Base-by-base conservation (phyloP, 2,888 invertebrate species). In the Myopa tessellatipennis region DNA sequence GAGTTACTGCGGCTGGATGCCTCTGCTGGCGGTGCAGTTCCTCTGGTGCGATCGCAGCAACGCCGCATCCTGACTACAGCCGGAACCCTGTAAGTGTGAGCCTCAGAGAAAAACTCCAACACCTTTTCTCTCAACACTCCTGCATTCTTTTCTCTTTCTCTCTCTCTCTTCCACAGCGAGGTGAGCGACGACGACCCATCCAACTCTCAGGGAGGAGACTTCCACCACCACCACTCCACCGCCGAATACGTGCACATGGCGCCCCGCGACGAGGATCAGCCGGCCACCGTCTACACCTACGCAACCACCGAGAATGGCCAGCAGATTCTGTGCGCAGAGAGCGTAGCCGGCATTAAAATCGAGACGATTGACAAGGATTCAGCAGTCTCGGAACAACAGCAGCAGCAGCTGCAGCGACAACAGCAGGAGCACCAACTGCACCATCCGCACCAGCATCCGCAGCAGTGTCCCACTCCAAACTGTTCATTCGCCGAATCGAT, bases 11-110 rank as follows among this genome's bases (percentile, higher is more conserved):
- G 78, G 34, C 65, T 72, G 63, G 80, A 80, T 12, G 60, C 79
- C 67, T 75, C 73, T 10, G 18, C 36, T 16, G 67, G 38, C 4
- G 74, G 52, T 3, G 74, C 82, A 76, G 79, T 83, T 40, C 82
- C 85, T 16, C 82, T 86, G 77, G 84, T 84, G 34, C 84, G 85
- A 40, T 82, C 85, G 4, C 88, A 84, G 76, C 88, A 87, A 78
- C 84, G 88, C 7, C 85, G 89, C 55, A 89, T 90, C 72, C 83
- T 90, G 38, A 90, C 90, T 78, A 89, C 90, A 34, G 85, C 89
- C 5, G 90, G 90, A 36, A 89, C 89, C 68, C 84, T 90, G 84
- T 87, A 83, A 87, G 87, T 86, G 76, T 8, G 6, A 16, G 0
- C 18, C 18, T 58, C 52, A 52, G 52, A 8, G 52, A 12, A 8